These are phyloP conservation scores for Vombatus ursinus DNA, from an alignment of 2,113 vertebrate genomes.

Conservation along the genomic window DNA sequence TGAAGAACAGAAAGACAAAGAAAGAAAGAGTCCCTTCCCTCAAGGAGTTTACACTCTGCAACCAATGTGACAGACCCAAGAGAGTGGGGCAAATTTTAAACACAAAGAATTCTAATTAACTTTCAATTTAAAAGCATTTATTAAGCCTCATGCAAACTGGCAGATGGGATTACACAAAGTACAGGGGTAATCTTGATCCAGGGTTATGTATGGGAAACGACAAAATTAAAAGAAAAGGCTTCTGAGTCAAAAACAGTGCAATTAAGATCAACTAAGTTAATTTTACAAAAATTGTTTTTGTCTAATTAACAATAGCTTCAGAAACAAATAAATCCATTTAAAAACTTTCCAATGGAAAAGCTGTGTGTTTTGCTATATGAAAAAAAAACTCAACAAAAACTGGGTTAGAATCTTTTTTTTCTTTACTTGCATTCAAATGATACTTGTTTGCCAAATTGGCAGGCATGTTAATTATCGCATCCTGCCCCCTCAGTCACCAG, in stretches of 20 bases:
- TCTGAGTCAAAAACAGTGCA: conserved; percentile 15
- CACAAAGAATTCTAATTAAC: not conserved
- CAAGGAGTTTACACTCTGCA: not conserved
- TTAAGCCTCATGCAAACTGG: conserved; percentile 4
- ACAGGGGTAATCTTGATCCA: conserved; percentile 25
- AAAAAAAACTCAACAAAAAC: not conserved
- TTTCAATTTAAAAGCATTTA: conserved; percentile 28
- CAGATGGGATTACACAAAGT: not conserved
- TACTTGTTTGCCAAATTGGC: not conserved
- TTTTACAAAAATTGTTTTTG: conserved; percentile 5
- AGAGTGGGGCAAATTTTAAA: not conserved
- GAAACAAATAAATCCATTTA: not conserved
- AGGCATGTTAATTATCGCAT: not conserved
- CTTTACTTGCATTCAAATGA: not conserved
- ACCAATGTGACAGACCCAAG: not conserved
- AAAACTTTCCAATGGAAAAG: conserved; percentile 38
- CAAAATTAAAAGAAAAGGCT: conserved; percentile 2
- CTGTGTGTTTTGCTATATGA: not conserved
- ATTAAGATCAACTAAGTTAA: conserved; percentile 42
- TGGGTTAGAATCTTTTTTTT: not conserved
- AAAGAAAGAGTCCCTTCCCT: not conserved
- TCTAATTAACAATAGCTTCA: conserved; percentile 19
- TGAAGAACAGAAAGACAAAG: not conserved
- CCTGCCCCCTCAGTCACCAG: not conserved
- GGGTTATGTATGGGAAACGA: conserved; percentile 25